A percentile compares a stretch with the other conserved stretches of the same genome.
These are phyloP conservation scores for Mythimna impura DNA, from an alignment of 2,888 invertebrate genomes.

Conservation along the genomic window DNA sequence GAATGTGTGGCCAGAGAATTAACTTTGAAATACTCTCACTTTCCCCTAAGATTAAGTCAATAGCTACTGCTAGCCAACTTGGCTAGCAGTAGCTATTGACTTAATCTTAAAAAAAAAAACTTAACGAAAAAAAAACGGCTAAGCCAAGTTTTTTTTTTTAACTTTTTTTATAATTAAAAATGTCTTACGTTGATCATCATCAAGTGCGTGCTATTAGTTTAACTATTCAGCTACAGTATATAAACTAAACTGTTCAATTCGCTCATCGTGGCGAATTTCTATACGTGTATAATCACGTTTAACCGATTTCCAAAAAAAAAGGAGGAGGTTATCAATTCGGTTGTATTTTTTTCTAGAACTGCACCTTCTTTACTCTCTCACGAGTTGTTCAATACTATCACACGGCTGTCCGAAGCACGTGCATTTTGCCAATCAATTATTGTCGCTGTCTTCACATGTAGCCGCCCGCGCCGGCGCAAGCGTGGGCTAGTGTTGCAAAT, in stretches of 20 bases:
- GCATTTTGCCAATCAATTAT: slow-evolving; percentile 32
- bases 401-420: slow-evolving; percentile 42
- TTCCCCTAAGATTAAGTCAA: background rate
- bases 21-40: background rate
- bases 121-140: too few species aligned
- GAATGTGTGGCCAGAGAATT: background rate
- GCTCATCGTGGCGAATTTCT: background rate
- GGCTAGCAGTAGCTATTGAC: too few species aligned
- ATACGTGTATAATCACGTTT: too few species aligned
- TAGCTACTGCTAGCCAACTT: background rate
- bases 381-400: background rate
- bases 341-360: background rate
- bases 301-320: too few species aligned
- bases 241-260: background rate
- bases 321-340: too few species aligned
- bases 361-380: background rate
- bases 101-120: too few species aligned
- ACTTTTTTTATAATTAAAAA: background rate
- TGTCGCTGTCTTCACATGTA: slow-evolving; percentile 20
- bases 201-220: background rate
- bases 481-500: slow-evolving; percentile 21
- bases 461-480: background rate
- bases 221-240: background rate
- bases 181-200: background rate
- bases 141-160: background rate